Evolutionary conservation across 1,140 invertebrate species (phyloP).

Genomic region (Drosophila nasuta): DNA sequence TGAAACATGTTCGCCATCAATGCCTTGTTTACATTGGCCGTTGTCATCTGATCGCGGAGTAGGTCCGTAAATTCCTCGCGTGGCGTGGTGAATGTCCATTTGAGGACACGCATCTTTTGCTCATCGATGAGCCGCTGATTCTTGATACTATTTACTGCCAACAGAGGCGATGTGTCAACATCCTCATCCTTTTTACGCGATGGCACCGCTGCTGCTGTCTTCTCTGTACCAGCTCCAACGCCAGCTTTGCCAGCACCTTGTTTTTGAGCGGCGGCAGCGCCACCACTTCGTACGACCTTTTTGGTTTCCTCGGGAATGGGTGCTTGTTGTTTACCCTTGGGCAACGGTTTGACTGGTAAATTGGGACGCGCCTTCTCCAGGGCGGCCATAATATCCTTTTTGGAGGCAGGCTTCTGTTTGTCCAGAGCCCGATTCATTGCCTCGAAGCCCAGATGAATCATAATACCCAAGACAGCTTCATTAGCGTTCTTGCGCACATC

Average conservation of each 20-base stretch:
- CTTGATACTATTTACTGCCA: conserved; percentile 94
- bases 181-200: conserved; percentile 93
- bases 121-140: conserved; percentile 96
- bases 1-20: conserved; percentile 97
- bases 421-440: conserved; percentile 91
- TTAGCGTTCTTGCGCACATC: conserved; percentile 96
- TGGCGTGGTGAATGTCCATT: conserved; percentile 98
- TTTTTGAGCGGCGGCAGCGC: conserved; percentile 72
- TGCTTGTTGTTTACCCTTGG: conserved; percentile 86
- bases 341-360: conserved; percentile 93
- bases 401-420: conserved; percentile 95
- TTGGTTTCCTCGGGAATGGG: conserved; percentile 85
- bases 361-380: conserved; percentile 94
- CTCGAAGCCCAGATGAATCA: conserved; percentile 96
- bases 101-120: conserved; percentile 95
- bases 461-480: conserved; percentile 95
- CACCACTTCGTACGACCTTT: conserved; percentile 87
- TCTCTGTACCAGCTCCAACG: conserved; percentile 79
- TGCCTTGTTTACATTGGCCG: conserved; percentile 93
- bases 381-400: conserved; percentile 90
- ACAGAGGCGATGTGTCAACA: conserved; percentile 91
- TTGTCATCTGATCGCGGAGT: conserved; percentile 95
- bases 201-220: conserved; percentile 84
- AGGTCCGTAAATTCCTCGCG: conserved; percentile 97
- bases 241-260: conserved; percentile 85